Conservation (phyloP, 2,797 vertebrate genomes). For the Delichon dasypus region DNA sequence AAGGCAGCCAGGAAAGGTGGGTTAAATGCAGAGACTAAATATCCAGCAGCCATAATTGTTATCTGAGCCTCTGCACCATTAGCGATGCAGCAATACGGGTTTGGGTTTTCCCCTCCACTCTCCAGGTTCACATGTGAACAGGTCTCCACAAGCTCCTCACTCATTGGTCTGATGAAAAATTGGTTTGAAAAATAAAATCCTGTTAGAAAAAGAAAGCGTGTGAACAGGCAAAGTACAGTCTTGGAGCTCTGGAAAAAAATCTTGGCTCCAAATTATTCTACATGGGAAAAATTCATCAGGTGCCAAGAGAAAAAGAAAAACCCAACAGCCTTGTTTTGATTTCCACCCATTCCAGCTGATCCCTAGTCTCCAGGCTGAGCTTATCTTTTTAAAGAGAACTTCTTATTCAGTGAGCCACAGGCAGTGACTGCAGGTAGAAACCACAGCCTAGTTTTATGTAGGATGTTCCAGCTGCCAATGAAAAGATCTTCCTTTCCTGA, state of each 20-base stretch:
- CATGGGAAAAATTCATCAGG: not conserved
- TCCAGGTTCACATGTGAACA: conserved; percentile 18
- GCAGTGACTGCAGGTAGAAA: not conserved
- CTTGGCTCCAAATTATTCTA: not conserved
- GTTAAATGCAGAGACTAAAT: conserved; percentile 10
- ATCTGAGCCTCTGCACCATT: conserved; percentile 15
- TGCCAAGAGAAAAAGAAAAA: not conserved
- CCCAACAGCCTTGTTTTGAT: not conserved
- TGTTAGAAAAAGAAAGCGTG: not conserved
- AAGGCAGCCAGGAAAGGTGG: conserved; percentile 27
- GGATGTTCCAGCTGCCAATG: not conserved
- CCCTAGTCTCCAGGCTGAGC: not conserved
- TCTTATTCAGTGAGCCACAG: not conserved
- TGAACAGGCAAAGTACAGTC: not conserved
- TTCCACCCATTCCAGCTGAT: conserved; percentile 2
- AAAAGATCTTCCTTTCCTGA: not conserved
- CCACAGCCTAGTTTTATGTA: not conserved
- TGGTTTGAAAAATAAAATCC: not conserved
- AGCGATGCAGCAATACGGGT: conserved; percentile 17
- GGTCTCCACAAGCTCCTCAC: conserved; percentile 50
- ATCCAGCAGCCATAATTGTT: conserved; percentile 30
- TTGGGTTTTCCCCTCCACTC: conserved; percentile 54
- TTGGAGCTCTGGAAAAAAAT: not conserved
- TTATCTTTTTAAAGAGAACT: not conserved
- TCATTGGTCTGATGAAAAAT: not conserved